Percentiles rank a stretch among this genome's conserved stretches.
These are phyloP conservation scores for Elephas maximus DNA, from an alignment of 2,113 vertebrate genomes.

Conservation along the genomic window DNA sequence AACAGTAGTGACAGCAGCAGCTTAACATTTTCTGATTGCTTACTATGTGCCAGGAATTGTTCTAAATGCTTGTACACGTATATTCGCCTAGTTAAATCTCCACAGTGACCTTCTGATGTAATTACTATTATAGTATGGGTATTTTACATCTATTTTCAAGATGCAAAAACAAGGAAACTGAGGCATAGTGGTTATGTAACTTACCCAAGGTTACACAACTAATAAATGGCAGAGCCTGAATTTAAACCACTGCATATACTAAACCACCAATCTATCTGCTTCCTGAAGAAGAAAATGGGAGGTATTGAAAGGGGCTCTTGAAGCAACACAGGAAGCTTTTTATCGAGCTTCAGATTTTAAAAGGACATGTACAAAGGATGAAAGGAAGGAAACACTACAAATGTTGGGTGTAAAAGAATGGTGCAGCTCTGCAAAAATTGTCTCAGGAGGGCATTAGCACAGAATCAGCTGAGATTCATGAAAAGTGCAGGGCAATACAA, in stretches of 20 bases:
- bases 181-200: not conserved
- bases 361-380: conserved; percentile 25
- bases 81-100: not conserved
- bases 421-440: not conserved
- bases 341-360: conserved; percentile 12
- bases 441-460: conserved; percentile 2
- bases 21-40: not conserved
- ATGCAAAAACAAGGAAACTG: not conserved
- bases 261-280: not conserved
- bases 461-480: conserved; percentile 32
- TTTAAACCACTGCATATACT: conserved; percentile 8
- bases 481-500: conserved; percentile 46
- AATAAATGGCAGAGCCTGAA: conserved; percentile 28
- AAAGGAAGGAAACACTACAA: conserved; percentile 43
- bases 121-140: not conserved
- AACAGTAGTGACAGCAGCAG: not conserved
- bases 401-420: conserved; percentile 7
- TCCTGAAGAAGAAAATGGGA: conserved; percentile 7
- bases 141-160: conserved; percentile 47
- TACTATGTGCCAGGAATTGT: not conserved
- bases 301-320: not conserved
- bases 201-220: not conserved
- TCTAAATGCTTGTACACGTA: not conserved
- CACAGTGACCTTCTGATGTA: not conserved
- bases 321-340: conserved; percentile 26